These are phyloP conservation scores for Troides helena DNA, from an alignment of 2,888 invertebrate genomes.

Conservation along the genomic window DNA sequence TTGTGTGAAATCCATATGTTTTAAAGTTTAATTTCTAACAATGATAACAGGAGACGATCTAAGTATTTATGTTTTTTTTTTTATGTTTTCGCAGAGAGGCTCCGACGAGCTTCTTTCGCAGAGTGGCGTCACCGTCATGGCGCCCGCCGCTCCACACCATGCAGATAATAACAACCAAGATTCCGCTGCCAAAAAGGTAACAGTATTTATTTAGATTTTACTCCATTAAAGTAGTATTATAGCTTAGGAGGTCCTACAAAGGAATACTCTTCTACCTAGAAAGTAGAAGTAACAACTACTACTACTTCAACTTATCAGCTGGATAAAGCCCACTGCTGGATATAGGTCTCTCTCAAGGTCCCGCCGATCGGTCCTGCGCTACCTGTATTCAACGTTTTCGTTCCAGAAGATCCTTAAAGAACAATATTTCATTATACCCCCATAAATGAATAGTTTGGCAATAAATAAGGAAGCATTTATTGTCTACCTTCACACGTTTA, in stretches of 20 bases:
- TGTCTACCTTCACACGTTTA: background rate
- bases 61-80: background rate
- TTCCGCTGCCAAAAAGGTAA: constrained; percentile 96
- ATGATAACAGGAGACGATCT: background rate
- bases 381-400: no score
- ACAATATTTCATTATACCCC: no score
- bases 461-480: no score
- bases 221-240: background rate
- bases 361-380: no score
- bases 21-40: background rate
- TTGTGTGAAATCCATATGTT: background rate
- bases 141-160: constrained; percentile 93
- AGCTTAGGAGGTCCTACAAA: no score
- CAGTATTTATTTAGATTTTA: constrained; percentile 37
- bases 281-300: background rate
- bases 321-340: no score
- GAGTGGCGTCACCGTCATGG: constrained; percentile 95
- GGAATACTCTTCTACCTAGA: no score
- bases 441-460: no score
- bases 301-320: background rate
- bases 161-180: constrained; percentile 96
- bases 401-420: no score
- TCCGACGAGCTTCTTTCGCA: constrained; percentile 98
- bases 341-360: no score
- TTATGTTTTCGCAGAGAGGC: constrained; percentile 88